Base-by-base conservation (phyloP, 2,797 vertebrate genomes). In the Podargus strigoides region DNA sequence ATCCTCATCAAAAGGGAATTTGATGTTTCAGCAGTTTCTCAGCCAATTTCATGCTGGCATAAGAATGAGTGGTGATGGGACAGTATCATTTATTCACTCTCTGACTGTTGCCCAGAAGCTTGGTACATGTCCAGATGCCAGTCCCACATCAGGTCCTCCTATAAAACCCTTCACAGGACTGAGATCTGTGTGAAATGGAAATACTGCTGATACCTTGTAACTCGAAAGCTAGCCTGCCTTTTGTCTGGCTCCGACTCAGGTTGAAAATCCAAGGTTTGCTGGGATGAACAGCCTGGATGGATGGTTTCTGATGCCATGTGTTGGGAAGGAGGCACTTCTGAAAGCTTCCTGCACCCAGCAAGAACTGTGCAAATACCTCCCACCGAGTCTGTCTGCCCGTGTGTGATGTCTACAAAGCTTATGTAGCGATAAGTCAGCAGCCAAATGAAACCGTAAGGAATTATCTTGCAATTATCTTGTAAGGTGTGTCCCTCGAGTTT, bases 1-100 rank as follows among this genome's bases (percentile, higher is more conserved):
- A 86, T 74, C 94, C 90, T 94, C 90, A 74, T 50, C 89, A 78
- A 76, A 93, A 89, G 78, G 30, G 67, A 97, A 91, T 85, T 58
- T 47, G 89, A 87, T 89, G 91, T 86, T 79, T 97, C 94, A 96
- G 95, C 95, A 87, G 46, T 90, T 96, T 82, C 78, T 83, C 81
- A 75, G 95, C 94, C 94, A 86, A 60, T 85, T 92, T 95, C 86
- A 46, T 89, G 90, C 78, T 59, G 92, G 84, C 68, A 77, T 52
- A 92, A 94, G 87, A 91, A 87, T 86, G 52, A 21, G 55, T 53
- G 53, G 69, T 84, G 92, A 83, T 53, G 90, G 90, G 81, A 56
- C 72, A 58, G 39, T 72, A 56, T 89, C 73, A 60, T 91, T 95
- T 93, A 95, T 91, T 95, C 89, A 49, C 53, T 66, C 66, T 87